Evolutionary conservation across 2,113 vertebrate species (phyloP).

Genomic region (Sylvietta virens): DNA sequence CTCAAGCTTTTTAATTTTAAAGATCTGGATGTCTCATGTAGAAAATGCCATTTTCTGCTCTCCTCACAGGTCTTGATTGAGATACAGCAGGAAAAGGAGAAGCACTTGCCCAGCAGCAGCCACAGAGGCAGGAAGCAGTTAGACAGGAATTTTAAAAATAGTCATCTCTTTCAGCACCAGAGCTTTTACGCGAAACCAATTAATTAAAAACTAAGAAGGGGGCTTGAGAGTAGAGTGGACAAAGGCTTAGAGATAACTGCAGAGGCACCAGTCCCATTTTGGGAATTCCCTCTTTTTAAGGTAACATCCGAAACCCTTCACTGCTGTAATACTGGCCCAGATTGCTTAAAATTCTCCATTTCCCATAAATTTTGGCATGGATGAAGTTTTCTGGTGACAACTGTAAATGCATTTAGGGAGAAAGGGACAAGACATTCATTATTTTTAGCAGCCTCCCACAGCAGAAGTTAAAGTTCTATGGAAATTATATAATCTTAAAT

Average conservation of each 20-base stretch:
- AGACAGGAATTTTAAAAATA: conserved; percentile 57
- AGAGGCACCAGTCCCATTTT: neutral
- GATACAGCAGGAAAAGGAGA: neutral
- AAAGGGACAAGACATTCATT: neutral
- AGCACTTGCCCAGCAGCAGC: conserved; percentile 1
- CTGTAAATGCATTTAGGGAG: neutral
- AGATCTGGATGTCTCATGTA: neutral
- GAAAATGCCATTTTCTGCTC: neutral
- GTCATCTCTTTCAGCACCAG: neutral
- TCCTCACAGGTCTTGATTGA: neutral
- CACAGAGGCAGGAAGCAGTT: conserved; percentile 30
- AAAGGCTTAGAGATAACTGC: neutral
- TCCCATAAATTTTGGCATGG: conserved; percentile 9
- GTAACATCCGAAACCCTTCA: neutral
- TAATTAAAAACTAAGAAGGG: neutral
- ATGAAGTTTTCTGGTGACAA: neutral
- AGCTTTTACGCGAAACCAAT: neutral
- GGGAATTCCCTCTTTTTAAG: neutral
- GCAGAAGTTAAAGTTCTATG: neutral
- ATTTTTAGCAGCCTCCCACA: conserved; percentile 46
- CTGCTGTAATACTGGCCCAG: neutral
- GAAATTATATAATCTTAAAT: conserved; percentile 22
- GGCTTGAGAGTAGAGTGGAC: neutral
- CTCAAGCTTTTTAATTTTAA: neutral
- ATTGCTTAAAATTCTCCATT: neutral